Evolutionary conservation across 1,140 invertebrate species (phyloP).

Genomic region (Ostrea edulis): DNA sequence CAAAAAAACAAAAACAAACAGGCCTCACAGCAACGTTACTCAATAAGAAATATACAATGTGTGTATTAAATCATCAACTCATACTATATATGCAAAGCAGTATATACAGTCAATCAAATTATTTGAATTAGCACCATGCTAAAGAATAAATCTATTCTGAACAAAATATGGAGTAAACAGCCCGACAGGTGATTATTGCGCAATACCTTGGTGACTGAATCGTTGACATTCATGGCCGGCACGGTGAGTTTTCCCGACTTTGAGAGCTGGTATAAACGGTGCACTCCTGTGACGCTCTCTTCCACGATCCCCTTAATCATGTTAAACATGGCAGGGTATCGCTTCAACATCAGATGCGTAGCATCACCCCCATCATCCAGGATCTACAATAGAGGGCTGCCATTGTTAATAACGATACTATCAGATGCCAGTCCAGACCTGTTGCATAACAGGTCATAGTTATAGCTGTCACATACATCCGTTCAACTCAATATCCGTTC

Average conservation of each 20-base stretch:
- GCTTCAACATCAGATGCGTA: slow-evolving; percentile 97
- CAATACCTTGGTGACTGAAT: slow-evolving; percentile 93
- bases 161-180: too few species aligned
- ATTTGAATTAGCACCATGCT: too few species aligned
- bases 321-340: slow-evolving; percentile 96
- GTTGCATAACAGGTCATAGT: not conserved
- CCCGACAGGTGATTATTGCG: too few species aligned
- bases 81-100: too few species aligned
- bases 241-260: slow-evolving; percentile 96
- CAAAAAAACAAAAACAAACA: not conserved
- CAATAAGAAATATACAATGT: too few species aligned
- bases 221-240: slow-evolving; percentile 99
- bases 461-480: not conserved
- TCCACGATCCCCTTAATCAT: slow-evolving; percentile 98
- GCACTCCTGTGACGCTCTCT: slow-evolving; percentile 98
- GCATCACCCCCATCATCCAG: slow-evolving; percentile 98
- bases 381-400: slow-evolving; percentile 82
- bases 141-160: too few species aligned
- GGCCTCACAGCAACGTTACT: too few species aligned
- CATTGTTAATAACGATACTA: not conserved
- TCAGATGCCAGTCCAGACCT: not conserved
- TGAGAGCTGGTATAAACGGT: slow-evolving; percentile 96
- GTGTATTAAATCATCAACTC: too few species aligned
- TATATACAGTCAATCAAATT: too few species aligned
- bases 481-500: too few species aligned